These are phyloP conservation scores for Sphenodon punctatus DNA, from an alignment of 2,797 vertebrate species.

Conservation along the genomic window DNA sequence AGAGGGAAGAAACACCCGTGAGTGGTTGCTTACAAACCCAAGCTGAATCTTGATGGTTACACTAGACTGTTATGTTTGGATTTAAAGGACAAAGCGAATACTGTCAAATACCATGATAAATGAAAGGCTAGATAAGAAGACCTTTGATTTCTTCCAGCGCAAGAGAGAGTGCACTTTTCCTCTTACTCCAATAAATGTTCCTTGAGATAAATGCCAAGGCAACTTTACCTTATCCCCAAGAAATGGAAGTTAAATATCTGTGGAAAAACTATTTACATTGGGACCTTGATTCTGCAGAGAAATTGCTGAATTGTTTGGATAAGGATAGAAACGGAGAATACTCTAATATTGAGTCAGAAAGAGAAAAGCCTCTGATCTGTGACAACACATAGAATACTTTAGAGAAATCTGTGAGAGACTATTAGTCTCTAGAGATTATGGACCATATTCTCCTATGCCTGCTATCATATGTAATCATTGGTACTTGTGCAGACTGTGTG, in stretches of 20 bases:
- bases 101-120: background rate
- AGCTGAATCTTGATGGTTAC: background rate
- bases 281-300: background rate
- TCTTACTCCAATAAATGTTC: background rate
- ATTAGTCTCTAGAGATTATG: background rate
- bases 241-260: background rate
- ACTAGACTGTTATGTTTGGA: background rate
- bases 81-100: background rate
- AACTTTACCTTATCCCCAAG: background rate
- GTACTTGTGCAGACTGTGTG: background rate
- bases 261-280: background rate
- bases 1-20: background rate
- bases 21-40: background rate
- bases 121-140: background rate
- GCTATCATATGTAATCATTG: background rate
- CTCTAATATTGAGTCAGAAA: background rate
- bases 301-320: background rate
- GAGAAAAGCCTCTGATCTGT: background rate
- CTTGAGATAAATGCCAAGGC: background rate
- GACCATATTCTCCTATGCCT: background rate
- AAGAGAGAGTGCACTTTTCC: background rate
- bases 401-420: background rate
- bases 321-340: background rate
- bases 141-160: background rate
- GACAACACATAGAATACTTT: background rate